Conservation (phyloP, 1,140 invertebrate species). For the Rhagoletis zephyria region DNA sequence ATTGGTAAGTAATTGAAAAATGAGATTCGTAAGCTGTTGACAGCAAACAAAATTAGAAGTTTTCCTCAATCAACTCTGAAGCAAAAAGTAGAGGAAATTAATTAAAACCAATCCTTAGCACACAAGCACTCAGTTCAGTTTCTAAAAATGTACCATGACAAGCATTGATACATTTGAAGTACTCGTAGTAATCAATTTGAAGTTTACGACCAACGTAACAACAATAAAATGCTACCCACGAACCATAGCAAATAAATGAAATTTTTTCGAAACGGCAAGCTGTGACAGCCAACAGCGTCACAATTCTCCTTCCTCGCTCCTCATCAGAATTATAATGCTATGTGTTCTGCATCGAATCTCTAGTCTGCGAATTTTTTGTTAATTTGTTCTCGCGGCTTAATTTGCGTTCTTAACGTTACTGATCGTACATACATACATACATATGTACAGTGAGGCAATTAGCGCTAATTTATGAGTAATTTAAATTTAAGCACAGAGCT, state of each 20-base stretch:
- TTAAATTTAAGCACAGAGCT: too few species aligned
- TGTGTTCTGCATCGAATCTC: neutral
- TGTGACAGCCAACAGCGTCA: neutral
- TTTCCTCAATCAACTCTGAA: neutral
- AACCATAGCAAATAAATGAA: neutral
- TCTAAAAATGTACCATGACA: neutral
- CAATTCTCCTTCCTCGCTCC: neutral
- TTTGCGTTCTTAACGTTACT: conserved; percentile 46
- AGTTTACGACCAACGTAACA: neutral
- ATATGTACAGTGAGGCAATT: too few species aligned
- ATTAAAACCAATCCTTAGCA: neutral
- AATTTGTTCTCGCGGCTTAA: neutral
- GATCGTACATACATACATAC: neutral
- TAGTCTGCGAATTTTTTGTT: neutral
- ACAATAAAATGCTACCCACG: neutral
- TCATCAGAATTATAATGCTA: neutral
- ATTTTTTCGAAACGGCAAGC: conserved; percentile 2
- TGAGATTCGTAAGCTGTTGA: neutral
- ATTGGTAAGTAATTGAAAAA: neutral
- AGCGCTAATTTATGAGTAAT: too few species aligned
- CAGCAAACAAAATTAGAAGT: neutral
- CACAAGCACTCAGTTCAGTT: neutral
- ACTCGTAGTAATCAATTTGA: neutral
- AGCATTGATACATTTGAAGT: neutral
- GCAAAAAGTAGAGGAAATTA: neutral